Evolutionary conservation across 2,797 vertebrate species (phyloP).

Genomic region (Pyrocephalus nanus): DNA sequence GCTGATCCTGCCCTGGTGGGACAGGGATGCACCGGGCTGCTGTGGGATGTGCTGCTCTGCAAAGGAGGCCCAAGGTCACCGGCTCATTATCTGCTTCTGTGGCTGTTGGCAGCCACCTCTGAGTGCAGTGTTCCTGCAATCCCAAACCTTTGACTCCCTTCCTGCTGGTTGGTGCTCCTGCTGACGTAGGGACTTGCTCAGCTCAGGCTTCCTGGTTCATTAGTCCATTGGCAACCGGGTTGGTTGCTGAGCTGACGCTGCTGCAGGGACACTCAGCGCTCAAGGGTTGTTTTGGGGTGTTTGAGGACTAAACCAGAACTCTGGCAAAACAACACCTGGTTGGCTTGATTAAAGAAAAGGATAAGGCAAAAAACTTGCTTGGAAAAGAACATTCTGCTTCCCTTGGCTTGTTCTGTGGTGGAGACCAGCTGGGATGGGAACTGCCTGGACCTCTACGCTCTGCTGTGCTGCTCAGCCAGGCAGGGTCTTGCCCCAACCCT

Average conservation of each 20-base stretch:
- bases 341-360: background rate
- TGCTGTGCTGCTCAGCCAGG: background rate
- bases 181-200: slow-evolving; percentile 6
- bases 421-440: background rate
- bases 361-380: background rate
- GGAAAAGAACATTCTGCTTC: background rate
- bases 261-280: background rate
- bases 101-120: slow-evolving; percentile 13
- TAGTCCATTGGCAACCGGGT: background rate
- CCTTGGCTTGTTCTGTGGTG: background rate
- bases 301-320: background rate
- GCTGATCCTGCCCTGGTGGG: rapidly evolving
- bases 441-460: background rate
- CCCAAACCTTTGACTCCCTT: slow-evolving; percentile 1
- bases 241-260: background rate
- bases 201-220: slow-evolving; percentile 22
- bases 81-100: background rate
- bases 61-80: background rate
- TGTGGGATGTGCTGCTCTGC: background rate
- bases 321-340: background rate
- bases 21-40: background rate
- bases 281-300: background rate
- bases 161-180: background rate
- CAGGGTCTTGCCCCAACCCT: background rate
- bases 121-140: background rate